phyloP scores from a whole-genome alignment of 2,113 vertebrate genomes.

The Halichoeres trimaculatus region DNA sequence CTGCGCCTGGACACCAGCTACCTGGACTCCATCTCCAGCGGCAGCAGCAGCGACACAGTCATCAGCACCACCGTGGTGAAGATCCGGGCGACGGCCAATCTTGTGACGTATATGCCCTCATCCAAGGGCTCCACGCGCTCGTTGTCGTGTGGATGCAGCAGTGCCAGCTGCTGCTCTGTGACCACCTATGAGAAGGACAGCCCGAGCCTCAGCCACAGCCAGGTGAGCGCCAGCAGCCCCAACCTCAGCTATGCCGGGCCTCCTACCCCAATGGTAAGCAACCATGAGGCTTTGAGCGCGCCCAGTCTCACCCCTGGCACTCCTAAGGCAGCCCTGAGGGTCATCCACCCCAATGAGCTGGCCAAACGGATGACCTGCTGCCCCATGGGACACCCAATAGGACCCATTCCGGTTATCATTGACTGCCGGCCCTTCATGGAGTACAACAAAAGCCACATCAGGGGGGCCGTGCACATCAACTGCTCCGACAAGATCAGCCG shows the following conservation, averaged over 20 bases:
- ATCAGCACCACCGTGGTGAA: constrained; percentile 90
- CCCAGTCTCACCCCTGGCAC: constrained; percentile 84
- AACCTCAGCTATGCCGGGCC: constrained; percentile 85
- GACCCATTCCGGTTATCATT: constrained; percentile 93
- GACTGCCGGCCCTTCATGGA: constrained; percentile 99
- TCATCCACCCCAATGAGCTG: constrained; percentile 95
- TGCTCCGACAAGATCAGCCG: constrained; percentile 99
- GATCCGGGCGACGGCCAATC: constrained; percentile 92
- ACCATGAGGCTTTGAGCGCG: constrained; percentile 85
- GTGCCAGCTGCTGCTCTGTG: constrained; percentile 98
- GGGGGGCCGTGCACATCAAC: constrained; percentile 97
- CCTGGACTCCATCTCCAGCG: constrained; percentile 86
- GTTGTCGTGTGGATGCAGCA: constrained; percentile 99
- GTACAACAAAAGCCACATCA: constrained; percentile 98
- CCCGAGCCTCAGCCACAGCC: constrained; percentile 86
- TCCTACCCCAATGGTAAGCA: constrained; percentile 89
- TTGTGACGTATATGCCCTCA: constrained; percentile 99
- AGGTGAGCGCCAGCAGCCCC: constrained; percentile 87
- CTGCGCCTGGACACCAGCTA: constrained; percentile 94
- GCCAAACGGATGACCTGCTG: constrained; percentile 95
- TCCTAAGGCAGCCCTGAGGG: constrained; percentile 82
- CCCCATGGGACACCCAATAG: constrained; percentile 90
- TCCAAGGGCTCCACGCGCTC: constrained; percentile 99
- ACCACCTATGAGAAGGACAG: constrained; percentile 95
- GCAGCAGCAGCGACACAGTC: constrained; percentile 77